Evolutionary conservation across 2,888 invertebrate species (phyloP).

Genomic region (Helicoverpa assulta): DNA sequence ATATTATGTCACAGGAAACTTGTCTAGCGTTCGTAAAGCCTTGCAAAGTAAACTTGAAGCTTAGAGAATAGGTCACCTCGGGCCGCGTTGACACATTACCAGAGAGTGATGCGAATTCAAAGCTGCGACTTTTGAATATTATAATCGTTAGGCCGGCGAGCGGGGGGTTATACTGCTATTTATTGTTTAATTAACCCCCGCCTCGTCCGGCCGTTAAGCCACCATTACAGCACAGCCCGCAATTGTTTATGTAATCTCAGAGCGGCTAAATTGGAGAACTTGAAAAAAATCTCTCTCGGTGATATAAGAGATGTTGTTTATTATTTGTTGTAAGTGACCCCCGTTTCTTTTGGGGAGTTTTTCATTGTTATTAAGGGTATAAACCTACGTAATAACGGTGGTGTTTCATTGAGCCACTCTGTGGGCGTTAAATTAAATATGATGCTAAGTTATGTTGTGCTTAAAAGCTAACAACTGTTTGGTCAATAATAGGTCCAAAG

Average conservation of each 20-base stretch:
- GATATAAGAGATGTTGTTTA: constrained; percentile 65
- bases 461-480: background rate
- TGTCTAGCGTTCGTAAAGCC: constrained; percentile 21
- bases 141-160: constrained; percentile 80
- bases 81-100: constrained; percentile 86
- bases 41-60: constrained; percentile 39
- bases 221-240: constrained; percentile 71
- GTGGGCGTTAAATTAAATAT: background rate
- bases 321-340: constrained; percentile 51
- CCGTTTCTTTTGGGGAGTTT: constrained; percentile 43
- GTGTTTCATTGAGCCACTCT: constrained; percentile 15
- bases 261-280: constrained; percentile 79
- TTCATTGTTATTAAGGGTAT: constrained; percentile 37
- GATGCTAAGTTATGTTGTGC: background rate
- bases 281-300: constrained; percentile 68
- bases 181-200: constrained; percentile 88
- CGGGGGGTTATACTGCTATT: constrained; percentile 75
- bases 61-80: constrained; percentile 62
- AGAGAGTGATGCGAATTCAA: constrained; percentile 89
- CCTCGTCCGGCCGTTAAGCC: constrained; percentile 76
- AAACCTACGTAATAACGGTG: constrained; percentile 24
- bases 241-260: constrained; percentile 83
- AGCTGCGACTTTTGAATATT: constrained; percentile 86
- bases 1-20: constrained; percentile 25
- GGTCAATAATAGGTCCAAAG: no score